Evolutionary conservation across 2,113 vertebrate genomes (phyloP).

Genomic region (Myocastor coypus): DNA sequence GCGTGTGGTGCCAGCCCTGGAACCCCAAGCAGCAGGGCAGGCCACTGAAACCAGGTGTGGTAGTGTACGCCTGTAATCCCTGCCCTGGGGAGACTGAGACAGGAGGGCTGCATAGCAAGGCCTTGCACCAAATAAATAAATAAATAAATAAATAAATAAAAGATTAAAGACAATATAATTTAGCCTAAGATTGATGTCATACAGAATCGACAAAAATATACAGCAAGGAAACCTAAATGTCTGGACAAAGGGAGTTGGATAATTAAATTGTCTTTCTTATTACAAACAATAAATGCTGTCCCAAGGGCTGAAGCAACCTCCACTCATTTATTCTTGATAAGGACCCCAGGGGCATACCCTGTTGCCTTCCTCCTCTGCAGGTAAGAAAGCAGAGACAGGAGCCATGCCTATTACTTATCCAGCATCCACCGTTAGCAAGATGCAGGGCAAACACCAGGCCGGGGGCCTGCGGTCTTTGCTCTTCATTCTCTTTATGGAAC

Average conservation of each 20-base stretch:
- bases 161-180: too few relatives aligned
- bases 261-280: not conserved
- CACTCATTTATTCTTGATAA: not conserved
- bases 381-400: not conserved
- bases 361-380: not conserved
- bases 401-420: not conserved
- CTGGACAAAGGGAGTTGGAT: not conserved
- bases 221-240: not conserved
- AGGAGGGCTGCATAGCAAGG: too few relatives aligned
- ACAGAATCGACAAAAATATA: not conserved
- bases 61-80: too few relatives aligned
- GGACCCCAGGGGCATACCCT: not conserved
- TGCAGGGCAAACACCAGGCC: not conserved
- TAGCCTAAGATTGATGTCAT: not conserved
- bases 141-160: too few relatives aligned
- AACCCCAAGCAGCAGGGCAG: too few relatives aligned
- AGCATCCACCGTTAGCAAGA: rapidly evolving
- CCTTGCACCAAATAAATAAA: too few relatives aligned
- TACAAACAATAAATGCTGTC: not conserved
- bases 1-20: too few relatives aligned
- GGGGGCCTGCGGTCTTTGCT: not conserved
- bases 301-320: not conserved
- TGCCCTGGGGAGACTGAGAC: too few relatives aligned
- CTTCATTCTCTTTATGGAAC: not conserved
- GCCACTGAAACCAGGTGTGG: too few relatives aligned